These are phyloP conservation scores for Bombus pascuorum DNA, from an alignment of 1,140 invertebrate species.

Conservation along the genomic window DNA sequence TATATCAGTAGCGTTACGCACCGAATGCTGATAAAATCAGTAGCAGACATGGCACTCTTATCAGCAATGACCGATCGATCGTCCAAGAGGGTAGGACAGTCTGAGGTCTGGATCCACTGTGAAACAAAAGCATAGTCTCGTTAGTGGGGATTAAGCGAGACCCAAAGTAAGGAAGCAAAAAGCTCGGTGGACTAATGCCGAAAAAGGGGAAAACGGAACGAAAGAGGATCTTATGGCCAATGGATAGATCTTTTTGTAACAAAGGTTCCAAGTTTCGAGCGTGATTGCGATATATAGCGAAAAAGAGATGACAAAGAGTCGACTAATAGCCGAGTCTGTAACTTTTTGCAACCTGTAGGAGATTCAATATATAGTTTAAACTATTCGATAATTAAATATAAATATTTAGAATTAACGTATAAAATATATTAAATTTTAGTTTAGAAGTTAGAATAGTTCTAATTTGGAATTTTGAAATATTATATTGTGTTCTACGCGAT, in stretches of 20 bases:
- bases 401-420: neutral
- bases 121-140: constrained; percentile 65
- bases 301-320: neutral
- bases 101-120: constrained; percentile 17
- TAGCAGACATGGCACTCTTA: constrained; percentile 47
- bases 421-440: neutral
- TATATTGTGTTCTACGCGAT: neutral
- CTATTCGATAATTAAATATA: neutral
- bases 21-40: constrained; percentile 57
- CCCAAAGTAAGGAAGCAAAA: constrained; percentile 25
- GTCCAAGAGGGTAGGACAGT: constrained; percentile 48
- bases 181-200: constrained; percentile 41
- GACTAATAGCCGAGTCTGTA: neutral
- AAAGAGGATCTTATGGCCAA: constrained; percentile 1
- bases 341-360: neutral
- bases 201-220: neutral
- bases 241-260: constrained; percentile 31
- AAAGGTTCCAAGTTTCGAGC: neutral
- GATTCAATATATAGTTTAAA: too few species aligned
- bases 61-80: constrained; percentile 58
- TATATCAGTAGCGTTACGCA: constrained; percentile 56
- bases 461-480: too few species aligned
- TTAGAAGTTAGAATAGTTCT: too few species aligned
- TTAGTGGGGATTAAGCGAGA: constrained; percentile 62
- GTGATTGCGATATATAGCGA: neutral